Evolutionary conservation across 2,113 vertebrate genomes (phyloP), one percentile per base, ranked within the genome.

Genomic region (Pedionomus torquatus): DNA sequence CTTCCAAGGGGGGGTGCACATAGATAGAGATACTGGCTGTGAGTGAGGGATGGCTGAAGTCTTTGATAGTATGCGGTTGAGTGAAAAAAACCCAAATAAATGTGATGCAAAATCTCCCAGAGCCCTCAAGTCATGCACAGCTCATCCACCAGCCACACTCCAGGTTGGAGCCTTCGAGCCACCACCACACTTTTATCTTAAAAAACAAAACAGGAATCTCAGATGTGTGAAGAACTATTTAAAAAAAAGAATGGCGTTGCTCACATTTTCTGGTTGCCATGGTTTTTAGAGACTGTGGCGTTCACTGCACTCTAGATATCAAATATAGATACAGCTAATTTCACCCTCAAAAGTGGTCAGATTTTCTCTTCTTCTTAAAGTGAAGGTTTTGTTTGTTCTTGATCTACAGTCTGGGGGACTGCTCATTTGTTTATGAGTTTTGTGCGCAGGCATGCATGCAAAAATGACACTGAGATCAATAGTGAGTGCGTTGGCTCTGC

Each of bases 251-350:
- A 65, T 3, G 1, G 6, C 9, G 6, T n/a, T 94, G 44, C 63
- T 91, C 49, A 37, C 21, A 80, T 94, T 88, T 93, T 80, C 72
- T 81, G 41, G 90, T 96, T 97, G 75, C 92, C 75, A 89, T 92
- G 85, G 75, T 78, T 96, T 94, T 92, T 65, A 9, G 63, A 79
- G 86, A 58, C 17, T 2, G 3, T 83, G 49, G 9, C 44, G 70
- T 69, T 90, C 41, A 26, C 24, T 65, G 63, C 9, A 2, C 69
- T 95, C 49, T 55, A 37, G 24, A 15, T 61, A 48, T 28, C 7
- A 13, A 82, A 64, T 83, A 48, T 1, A 92, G 81, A 57, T 26
- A 52, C 15, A 88, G n/a, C 17, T 91, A 57, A 83, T 94, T 94
- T 90, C 90, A 87, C 89, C 87, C 92, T 76, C 21, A 76, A 80